A percentile compares a stretch with the other conserved stretches of the same genome.
Conservation (phyloP, 2,113 vertebrate genomes). For the Microtus richardsoni region DNA sequence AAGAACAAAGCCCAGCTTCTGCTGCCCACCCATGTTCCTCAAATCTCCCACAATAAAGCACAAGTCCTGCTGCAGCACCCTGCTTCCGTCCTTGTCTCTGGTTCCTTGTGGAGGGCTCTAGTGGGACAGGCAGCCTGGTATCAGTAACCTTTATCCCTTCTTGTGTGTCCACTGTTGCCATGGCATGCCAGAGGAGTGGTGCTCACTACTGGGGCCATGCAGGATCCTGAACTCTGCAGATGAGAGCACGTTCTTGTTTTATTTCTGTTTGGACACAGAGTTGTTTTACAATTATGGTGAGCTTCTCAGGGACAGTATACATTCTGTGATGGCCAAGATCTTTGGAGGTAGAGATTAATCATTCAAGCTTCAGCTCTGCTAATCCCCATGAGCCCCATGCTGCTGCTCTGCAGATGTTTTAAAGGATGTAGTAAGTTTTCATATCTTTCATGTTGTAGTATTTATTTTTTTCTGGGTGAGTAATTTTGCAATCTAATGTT, state of each 20-base stretch:
- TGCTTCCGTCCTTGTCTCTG: slow-evolving; percentile 16
- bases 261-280: neutral
- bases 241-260: neutral
- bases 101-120: slow-evolving; percentile 61
- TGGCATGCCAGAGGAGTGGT: neutral
- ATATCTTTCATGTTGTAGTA: slow-evolving; percentile 77
- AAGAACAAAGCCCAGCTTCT: slow-evolving; percentile 42
- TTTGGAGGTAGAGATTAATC: neutral
- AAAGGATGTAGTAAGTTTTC: slow-evolving; percentile 71
- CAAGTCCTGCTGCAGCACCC: slow-evolving; percentile 69
- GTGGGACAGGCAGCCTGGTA: slow-evolving; percentile 25
- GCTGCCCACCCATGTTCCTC: slow-evolving; percentile 74
- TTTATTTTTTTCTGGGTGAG: slow-evolving; percentile 84
- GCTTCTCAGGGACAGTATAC: neutral
- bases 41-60: slow-evolving; percentile 83
- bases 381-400: neutral
- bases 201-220: neutral
- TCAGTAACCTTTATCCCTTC: neutral
- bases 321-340: neutral
- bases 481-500: slow-evolving; percentile 78
- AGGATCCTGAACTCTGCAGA: neutral
- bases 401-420: slow-evolving; percentile 44
- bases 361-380: neutral
- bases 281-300: neutral
- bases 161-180: slow-evolving; percentile 76